phyloP scores from a whole-genome alignment of 2,113 vertebrate species.

The Nanger granti region DNA sequence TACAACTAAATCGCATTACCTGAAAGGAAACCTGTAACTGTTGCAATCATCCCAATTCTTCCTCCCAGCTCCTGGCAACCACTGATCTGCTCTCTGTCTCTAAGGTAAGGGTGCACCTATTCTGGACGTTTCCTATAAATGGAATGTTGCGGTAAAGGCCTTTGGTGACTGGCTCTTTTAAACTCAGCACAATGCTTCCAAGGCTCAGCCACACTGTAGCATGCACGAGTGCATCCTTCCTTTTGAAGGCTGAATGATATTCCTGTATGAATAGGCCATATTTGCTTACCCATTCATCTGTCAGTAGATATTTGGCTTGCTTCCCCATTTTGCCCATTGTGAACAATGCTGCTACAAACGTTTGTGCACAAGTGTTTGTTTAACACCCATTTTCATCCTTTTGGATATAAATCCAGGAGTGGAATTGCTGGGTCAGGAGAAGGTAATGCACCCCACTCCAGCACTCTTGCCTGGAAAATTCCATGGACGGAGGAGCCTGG shows the following conservation, averaged over 20 bases:
- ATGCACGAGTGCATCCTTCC: not conserved
- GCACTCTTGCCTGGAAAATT: too few species aligned
- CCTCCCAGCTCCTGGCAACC: not conserved
- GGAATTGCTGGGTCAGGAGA: not conserved
- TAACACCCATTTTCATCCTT: not conserved
- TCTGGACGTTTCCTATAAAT: not conserved
- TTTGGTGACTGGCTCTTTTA: not conserved
- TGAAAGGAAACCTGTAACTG: not conserved
- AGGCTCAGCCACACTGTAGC: not conserved
- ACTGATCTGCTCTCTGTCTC: not conserved
- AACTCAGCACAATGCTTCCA: not conserved
- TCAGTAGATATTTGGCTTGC: not conserved
- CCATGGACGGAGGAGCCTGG: too few species aligned
- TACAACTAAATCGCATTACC: not conserved
- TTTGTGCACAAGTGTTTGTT: not conserved
- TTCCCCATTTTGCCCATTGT: not conserved
- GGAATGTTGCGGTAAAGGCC: not conserved
- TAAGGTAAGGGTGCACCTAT: not conserved
- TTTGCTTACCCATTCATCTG: not conserved
- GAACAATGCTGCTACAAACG: not conserved
- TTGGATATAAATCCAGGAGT: not conserved
- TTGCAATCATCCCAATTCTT: not conserved
- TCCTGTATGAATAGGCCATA: not conserved
- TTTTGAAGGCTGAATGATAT: not conserved
- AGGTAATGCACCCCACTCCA: too few species aligned